Base-by-base conservation (phyloP, 2,113 vertebrate species). In the Oxyruncus cristatus region DNA sequence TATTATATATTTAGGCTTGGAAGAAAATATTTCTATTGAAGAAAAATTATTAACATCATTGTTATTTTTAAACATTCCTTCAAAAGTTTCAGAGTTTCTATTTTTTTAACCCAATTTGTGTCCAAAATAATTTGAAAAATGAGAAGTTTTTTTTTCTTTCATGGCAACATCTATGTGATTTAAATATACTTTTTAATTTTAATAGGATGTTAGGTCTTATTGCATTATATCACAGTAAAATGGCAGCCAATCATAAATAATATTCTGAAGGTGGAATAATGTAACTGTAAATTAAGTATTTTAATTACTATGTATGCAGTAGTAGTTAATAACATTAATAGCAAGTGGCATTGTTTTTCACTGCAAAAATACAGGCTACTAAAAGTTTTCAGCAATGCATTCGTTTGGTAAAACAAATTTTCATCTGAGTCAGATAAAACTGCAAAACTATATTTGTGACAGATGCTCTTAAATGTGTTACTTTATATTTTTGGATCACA, bases 41-140 rank as follows among this genome's bases (percentile, higher is more conserved):
- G n/a, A 55, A 52, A 49, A 67, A 28, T 1, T 28, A 41, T 61
- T 46, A 37, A 19, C 17, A 13, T n/a, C 1, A 0, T 8, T 14
- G 3, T 3, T 39, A 62, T 42, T 58, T 88, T 74, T 16, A 32
- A 77, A 16, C 0, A 7, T 71, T 63, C 1, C 6, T 53, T 49
- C 6, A 35, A 70, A 90, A 33, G 8, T 44, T 73, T 88, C 39
- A 47, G 22, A 33, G 63, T 73, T 70, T 33, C 1, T 56, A 5
- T 17, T 70, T 27, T 27, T 88, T 80, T 62, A 61, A 46, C 5
- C 11, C 2, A 12, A 4, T 80, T 83, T 17, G 4, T 0, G 12
- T 62, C 88, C 6, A 59, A 62, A 93, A 71, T 66, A 39, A 50
- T 67, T 87, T 77, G 15, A 42, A 92, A 80, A 83, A 2, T 11